Conservation (phyloP, 1,140 invertebrate species). For the Charaxes varanes region DNA sequence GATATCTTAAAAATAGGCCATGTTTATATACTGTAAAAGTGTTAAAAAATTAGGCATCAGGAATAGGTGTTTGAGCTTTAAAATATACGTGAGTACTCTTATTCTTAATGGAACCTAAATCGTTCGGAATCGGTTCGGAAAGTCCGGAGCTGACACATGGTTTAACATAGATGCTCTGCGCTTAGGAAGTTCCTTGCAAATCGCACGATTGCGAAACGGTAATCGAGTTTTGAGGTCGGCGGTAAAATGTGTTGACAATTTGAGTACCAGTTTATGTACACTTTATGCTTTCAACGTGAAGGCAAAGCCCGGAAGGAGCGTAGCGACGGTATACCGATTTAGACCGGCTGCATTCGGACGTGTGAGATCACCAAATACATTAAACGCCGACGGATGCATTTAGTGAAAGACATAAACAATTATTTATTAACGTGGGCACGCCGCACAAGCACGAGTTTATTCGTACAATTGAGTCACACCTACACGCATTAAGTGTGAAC, state of each 20-base stretch:
- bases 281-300: slow-evolving; percentile 59
- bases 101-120: no score
- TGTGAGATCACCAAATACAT: slow-evolving; percentile 55
- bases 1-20: no score
- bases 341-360: slow-evolving; percentile 54
- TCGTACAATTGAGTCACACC: slow-evolving; percentile 21
- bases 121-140: no score
- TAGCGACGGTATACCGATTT: slow-evolving; percentile 53
- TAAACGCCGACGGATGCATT: slow-evolving; percentile 16
- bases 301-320: slow-evolving; percentile 49
- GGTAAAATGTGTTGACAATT: slow-evolving; percentile 41
- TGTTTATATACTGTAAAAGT: no score
- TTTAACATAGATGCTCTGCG: no score
- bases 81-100: no score
- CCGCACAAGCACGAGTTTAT: slow-evolving; percentile 9
- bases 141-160: no score
- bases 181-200: no score
- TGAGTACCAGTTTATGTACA: slow-evolving; percentile 48
- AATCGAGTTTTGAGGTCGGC: no score
- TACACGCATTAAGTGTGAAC: slow-evolving; percentile 15
- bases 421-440: slow-evolving; percentile 5
- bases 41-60: no score
- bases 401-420: slow-evolving; percentile 10
- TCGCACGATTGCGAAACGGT: no score
- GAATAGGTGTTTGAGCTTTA: no score